Evolutionary conservation across 2,113 vertebrate species (phyloP).

Genomic region (Mobula birostris): DNA sequence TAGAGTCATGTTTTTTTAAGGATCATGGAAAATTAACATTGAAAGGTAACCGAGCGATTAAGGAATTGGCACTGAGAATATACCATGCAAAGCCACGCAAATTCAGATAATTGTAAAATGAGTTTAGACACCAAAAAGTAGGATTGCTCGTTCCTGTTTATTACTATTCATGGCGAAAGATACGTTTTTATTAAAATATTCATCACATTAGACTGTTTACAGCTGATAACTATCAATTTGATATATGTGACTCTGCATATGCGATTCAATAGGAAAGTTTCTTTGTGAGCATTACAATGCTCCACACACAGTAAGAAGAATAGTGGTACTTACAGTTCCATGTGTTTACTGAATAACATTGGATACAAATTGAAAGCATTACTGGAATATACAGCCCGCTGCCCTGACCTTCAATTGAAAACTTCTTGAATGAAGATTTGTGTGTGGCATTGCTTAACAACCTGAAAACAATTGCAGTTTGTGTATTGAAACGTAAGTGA

Average conservation of each 20-base stretch:
- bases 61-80: background rate
- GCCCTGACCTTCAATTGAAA: constrained; percentile 28
- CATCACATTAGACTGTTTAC: constrained; percentile 24
- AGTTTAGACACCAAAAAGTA: background rate
- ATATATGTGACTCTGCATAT: background rate
- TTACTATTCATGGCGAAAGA: background rate
- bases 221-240: constrained; percentile 15
- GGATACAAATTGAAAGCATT: constrained; percentile 21
- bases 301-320: background rate
- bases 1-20: background rate
- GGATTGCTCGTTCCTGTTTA: background rate
- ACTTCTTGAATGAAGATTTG: background rate
- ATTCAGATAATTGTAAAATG: background rate
- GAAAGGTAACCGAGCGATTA: too few relatives aligned
- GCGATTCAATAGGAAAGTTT: background rate
- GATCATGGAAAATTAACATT: background rate
- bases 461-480: background rate
- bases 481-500: background rate
- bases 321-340: background rate
- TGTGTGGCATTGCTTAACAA: background rate
- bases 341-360: background rate
- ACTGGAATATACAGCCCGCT: background rate
- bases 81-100: background rate
- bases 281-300: constrained; percentile 11
- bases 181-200: background rate